Percentiles rank a stretch among this genome's conserved stretches.
phyloP scores from a whole-genome alignment of 2,888 invertebrate species.

The Prosapia bicincta region DNA sequence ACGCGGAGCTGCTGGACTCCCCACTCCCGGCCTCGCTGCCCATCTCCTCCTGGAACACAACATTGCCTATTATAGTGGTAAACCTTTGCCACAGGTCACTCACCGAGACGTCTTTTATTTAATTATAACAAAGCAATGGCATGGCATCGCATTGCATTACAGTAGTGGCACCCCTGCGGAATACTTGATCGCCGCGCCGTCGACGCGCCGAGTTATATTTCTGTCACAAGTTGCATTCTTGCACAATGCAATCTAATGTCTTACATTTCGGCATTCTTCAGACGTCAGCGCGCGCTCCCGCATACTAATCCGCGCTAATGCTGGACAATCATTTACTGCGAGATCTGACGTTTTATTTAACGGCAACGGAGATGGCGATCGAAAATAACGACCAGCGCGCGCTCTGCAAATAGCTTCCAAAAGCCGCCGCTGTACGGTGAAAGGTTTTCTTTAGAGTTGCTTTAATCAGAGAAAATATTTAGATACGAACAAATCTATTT shows the following conservation, averaged over 20 bases:
- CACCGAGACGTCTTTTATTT: neutral
- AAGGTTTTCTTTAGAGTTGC: too few species aligned
- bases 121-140: neutral
- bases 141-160: neutral
- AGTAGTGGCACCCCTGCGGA: neutral
- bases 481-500: too few species aligned
- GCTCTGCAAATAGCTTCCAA: too few species aligned
- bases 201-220: neutral
- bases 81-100: neutral
- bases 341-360: neutral
- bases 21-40: constrained; percentile 10
- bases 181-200: neutral
- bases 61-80: neutral
- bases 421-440: too few species aligned
- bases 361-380: neutral
- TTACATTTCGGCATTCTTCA: constrained; percentile 2
- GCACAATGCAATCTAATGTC: constrained; percentile 2
- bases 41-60: constrained; percentile 24
- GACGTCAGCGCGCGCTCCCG: neutral
- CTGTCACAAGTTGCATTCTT: neutral
- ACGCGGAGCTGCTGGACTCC: constrained; percentile 20
- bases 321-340: neutral
- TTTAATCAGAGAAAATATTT: too few species aligned
- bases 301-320: neutral
- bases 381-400: neutral